Evolutionary conservation across 2,797 vertebrate species (phyloP), one percentile per base, ranked within the genome.

Genomic region (Cetoscarus ocellatus): DNA sequence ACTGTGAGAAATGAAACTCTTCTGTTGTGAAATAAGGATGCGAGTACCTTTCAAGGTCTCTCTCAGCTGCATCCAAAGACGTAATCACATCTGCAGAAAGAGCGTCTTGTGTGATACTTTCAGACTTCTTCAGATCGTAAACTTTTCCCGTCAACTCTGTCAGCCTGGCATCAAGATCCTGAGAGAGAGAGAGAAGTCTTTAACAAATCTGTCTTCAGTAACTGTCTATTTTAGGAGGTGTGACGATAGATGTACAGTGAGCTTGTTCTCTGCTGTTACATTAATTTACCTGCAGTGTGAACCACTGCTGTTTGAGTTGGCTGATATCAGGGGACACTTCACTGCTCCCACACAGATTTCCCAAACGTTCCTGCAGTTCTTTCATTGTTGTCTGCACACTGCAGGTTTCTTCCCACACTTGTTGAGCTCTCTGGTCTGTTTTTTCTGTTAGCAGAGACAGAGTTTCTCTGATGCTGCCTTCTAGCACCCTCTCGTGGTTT

Each of bases 401-500:
- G 6, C 53, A n/a, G 38, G 56, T 45, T 44, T 86, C 70, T 17
- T 67, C 54, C 58, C 65, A 38, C 45, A 80, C 54, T 38, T 11
- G 69, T 3, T 60, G 67, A 66, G 48, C n/a, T 58, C 45, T 35
- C 58, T 34, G 67, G 39, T 43, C 56, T 49, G n/a, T 14, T 35
- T 64, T 51, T 10, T 48, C 56, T 15, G 52, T 0, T n/a, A 79
- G 38, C 53, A 2, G 43, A 2, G 53, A 10, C 34, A 76, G 44
- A 0, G 8, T 36, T 4, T 66, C 64, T 73, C 62, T 83, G 64
- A 77, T 54, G 74, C 63, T 70, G 35, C 34, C 12, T 13, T 88
- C 77, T 61, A 86, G 68, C 13, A 59, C 83, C 80, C 71, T 78
- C 86, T 81, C 77, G 61, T 88, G 92, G 81, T 59, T 58, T 9